Conservation (phyloP, 2,888 invertebrate genomes). For the Drosophila mimetica region DNA sequence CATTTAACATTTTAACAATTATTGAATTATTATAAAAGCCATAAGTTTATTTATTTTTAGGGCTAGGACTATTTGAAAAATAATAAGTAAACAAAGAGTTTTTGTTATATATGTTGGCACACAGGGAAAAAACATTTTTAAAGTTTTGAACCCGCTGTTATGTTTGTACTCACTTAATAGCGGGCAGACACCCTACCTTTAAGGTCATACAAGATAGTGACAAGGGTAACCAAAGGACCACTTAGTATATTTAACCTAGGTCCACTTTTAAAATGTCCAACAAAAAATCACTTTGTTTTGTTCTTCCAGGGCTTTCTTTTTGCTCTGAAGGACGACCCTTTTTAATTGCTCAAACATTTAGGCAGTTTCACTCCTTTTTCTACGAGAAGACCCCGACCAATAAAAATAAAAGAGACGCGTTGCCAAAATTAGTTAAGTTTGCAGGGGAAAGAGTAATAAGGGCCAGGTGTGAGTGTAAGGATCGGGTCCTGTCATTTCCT, state of each 20-base stretch:
- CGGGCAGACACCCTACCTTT: too few species aligned
- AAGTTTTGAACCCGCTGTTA: too few species aligned
- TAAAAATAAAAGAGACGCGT: slow-evolving; percentile 17
- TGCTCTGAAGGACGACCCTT: slow-evolving; percentile 28
- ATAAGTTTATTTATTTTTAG: too few species aligned
- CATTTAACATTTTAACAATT: too few species aligned
- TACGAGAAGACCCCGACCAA: background rate
- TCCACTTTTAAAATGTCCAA: background rate
- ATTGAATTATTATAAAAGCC: too few species aligned
- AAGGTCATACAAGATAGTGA: background rate
- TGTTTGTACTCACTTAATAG: too few species aligned
- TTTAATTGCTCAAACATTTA: slow-evolving; percentile 45
- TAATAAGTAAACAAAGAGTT: too few species aligned
- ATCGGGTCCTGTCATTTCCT: slow-evolving; percentile 22
- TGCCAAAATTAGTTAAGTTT: slow-evolving; percentile 29
- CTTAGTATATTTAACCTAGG: background rate
- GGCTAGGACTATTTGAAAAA: too few species aligned
- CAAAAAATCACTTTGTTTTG: slow-evolving; percentile 10
- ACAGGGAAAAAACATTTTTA: too few species aligned
- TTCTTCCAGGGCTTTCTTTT: slow-evolving; percentile 11
- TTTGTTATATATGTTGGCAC: too few species aligned
- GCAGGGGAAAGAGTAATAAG: background rate
- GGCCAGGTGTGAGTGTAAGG: slow-evolving; percentile 6
- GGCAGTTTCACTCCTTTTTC: slow-evolving; percentile 29
- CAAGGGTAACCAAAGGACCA: background rate